Conservation (phyloP, 2,888 invertebrate species). For the Heteromurus nitidus region DNA sequence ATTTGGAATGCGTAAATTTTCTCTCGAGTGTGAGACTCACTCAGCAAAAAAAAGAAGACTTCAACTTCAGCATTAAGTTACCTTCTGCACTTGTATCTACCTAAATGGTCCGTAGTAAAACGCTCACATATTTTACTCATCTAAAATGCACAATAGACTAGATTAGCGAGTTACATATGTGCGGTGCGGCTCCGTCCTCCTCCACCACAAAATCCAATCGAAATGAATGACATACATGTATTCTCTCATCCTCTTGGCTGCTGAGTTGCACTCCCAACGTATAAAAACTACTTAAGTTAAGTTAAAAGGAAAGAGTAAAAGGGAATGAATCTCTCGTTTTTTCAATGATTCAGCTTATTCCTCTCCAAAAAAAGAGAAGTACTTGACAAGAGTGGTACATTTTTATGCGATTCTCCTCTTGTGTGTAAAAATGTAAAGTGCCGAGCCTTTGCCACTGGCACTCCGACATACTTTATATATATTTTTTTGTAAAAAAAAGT, state of each 20-base stretch:
- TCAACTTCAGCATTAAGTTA: too few species aligned
- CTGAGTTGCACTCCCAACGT: neutral
- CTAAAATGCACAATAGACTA: neutral
- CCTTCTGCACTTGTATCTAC: neutral
- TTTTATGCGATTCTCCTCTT: slow-evolving; percentile 7
- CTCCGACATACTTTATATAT: neutral
- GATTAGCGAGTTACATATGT: neutral
- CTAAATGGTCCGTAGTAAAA: neutral
- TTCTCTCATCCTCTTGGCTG: neutral
- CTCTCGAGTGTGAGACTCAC: neutral
- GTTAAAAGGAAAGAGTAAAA: too few species aligned
- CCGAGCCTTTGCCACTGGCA: slow-evolving; percentile 11
- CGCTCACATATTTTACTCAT: neutral
- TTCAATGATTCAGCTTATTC: slow-evolving; percentile 1
- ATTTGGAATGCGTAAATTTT: slow-evolving; percentile 10
- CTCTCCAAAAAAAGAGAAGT: neutral
- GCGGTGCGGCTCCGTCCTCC: slow-evolving; percentile 20
- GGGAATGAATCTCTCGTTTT: slow-evolving; percentile 9
- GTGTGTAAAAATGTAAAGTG: too few species aligned
- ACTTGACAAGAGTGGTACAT: neutral
- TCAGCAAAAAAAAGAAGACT: neutral
- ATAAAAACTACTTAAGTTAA: slow-evolving; percentile 4
- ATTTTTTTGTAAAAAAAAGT: slow-evolving; percentile 1
- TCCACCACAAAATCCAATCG: slow-evolving; percentile 32
- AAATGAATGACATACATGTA: slow-evolving; percentile 15